These are phyloP conservation scores for Lucifuga dentata DNA, from an alignment of 2,113 vertebrate species.

Conservation along the genomic window DNA sequence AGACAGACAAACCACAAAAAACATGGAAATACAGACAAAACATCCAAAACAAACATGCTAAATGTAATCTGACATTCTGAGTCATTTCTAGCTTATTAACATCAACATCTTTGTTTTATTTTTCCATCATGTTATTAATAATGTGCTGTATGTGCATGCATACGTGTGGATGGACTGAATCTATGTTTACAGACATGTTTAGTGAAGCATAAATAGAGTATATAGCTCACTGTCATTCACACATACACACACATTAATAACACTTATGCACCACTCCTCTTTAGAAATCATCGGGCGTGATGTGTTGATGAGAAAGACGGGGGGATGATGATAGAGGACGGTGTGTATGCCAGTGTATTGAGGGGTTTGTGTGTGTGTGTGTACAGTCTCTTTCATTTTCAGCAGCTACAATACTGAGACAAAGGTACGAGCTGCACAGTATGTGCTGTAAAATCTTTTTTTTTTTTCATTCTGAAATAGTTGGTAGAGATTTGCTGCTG, in stretches of 20 bases:
- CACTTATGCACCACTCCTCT: slow-evolving; percentile 10
- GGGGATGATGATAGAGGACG: background rate
- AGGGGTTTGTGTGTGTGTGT: background rate
- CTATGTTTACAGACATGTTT: background rate
- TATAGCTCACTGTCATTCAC: no score
- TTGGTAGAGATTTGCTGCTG: background rate
- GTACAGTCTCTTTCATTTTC: background rate
- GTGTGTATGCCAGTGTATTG: background rate
- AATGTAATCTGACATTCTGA: background rate
- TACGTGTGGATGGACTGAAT: background rate
- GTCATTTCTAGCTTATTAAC: background rate
- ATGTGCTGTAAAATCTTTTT: no score
- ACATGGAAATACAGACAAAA: background rate
- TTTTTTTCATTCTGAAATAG: background rate
- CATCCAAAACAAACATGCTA: background rate
- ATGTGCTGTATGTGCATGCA: background rate
- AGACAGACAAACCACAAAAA: slow-evolving; percentile 17
- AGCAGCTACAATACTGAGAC: no score
- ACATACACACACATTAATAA: no score
- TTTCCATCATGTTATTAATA: background rate
- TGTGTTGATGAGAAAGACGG: slow-evolving; percentile 27
- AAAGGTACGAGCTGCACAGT: no score
- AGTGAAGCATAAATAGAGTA: slow-evolving; percentile 8
- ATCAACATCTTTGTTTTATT: background rate
- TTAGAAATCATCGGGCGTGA: slow-evolving; percentile 42